Percentiles rank a stretch among this genome's conserved stretches.
Conservation (phyloP, 1,140 invertebrate genomes). For the Heliconius eleuchia region DNA sequence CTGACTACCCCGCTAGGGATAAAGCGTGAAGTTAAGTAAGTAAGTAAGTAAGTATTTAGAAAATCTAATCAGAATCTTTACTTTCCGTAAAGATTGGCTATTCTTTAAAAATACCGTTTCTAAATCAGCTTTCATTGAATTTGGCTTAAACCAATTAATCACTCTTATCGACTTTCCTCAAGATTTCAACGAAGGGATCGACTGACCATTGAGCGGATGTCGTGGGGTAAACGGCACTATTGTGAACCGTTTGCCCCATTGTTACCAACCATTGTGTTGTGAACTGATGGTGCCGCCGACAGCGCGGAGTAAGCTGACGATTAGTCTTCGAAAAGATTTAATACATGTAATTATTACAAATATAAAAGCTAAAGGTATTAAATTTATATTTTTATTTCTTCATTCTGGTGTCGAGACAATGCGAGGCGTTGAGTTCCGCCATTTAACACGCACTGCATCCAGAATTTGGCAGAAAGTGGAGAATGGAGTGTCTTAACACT, state of each 20-base stretch:
- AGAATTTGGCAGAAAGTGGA: too few relatives aligned
- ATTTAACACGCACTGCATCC: too few relatives aligned
- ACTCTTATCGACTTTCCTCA: constrained; percentile 74
- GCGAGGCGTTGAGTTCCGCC: too few relatives aligned
- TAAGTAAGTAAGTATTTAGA: too few relatives aligned
- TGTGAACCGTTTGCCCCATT: constrained; percentile 62
- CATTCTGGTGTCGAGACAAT: too few relatives aligned
- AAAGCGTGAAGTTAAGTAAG: too few relatives aligned
- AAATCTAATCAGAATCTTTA: neutral
- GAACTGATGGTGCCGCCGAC: constrained; percentile 63
- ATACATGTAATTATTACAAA: neutral
- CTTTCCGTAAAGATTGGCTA: constrained; percentile 1
- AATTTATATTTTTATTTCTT: too few relatives aligned
- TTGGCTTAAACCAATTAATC: constrained; percentile 77
- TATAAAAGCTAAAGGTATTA: neutral
- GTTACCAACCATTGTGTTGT: constrained; percentile 65
- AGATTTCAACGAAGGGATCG: constrained; percentile 65
- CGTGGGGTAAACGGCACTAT: constrained; percentile 63
- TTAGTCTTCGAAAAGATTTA: constrained; percentile 58
- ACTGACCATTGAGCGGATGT: constrained; percentile 64
- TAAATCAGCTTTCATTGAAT: constrained; percentile 68
- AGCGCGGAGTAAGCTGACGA: constrained; percentile 54
- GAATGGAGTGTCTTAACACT: too few relatives aligned
- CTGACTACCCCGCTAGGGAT: too few relatives aligned
- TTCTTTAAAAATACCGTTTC: constrained; percentile 40